phyloP scores from a whole-genome alignment of 1,140 invertebrate genomes.

The Brachionus koreanus region DNA sequence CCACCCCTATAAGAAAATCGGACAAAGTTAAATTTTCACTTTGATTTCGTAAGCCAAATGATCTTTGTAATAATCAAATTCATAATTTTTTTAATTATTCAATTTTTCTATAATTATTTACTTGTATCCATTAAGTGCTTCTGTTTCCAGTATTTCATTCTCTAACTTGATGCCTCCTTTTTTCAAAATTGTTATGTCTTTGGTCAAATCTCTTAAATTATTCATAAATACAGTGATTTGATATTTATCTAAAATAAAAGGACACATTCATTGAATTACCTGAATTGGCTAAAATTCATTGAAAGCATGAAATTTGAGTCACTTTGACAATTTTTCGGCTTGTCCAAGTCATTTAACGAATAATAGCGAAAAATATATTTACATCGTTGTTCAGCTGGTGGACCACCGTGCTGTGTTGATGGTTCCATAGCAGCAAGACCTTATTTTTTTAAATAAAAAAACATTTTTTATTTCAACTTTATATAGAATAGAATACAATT shows the following conservation, averaged over 20 bases:
- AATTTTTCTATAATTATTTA: neutral
- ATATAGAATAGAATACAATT: neutral
- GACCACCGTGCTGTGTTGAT: slow-evolving; percentile 62
- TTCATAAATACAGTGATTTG: no score
- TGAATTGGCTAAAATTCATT: slow-evolving; percentile 49
- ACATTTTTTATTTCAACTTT: neutral
- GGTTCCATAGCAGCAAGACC: slow-evolving; percentile 63
- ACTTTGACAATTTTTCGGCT: slow-evolving; percentile 37
- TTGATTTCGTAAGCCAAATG: slow-evolving; percentile 56
- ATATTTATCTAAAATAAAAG: neutral
- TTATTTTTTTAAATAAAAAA: neutral
- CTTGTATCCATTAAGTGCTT: slow-evolving; percentile 29
- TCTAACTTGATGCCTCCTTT: neutral
- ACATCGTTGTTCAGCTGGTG: slow-evolving; percentile 62
- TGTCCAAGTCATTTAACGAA: slow-evolving; percentile 58
- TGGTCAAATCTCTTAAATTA: neutral
- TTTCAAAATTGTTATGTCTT: neutral
- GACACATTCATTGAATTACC: slow-evolving; percentile 48
- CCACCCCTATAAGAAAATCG: slow-evolving; percentile 61
- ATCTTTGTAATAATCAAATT: no score
- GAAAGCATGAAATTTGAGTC: neutral
- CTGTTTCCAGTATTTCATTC: neutral
- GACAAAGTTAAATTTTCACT: slow-evolving; percentile 53
- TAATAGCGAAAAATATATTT: slow-evolving; percentile 64
- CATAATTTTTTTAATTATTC: neutral